phyloP scores from a whole-genome alignment of 2,888 invertebrate genomes.

The Dynastes hyllus region DNA sequence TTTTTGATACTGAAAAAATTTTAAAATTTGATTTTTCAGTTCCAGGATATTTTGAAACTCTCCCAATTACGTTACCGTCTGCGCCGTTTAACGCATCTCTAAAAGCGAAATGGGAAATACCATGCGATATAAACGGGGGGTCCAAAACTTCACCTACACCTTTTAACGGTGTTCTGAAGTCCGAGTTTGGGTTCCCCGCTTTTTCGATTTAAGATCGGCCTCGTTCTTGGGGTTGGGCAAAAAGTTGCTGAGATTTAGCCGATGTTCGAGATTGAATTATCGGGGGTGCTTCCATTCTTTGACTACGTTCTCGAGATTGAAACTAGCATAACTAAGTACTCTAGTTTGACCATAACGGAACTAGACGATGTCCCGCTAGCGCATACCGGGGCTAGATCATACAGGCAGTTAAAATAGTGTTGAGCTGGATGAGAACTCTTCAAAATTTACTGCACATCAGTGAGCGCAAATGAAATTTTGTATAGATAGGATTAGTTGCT shows the following conservation, averaged over 20 bases:
- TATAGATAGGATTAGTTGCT: too few species aligned
- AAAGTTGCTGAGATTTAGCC: not conserved
- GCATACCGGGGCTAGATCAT: not conserved
- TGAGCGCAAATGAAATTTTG: too few species aligned
- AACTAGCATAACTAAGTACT: not conserved
- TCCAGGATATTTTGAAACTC: slow-evolving; percentile 7
- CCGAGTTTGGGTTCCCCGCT: too few species aligned
- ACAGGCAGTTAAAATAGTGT: not conserved
- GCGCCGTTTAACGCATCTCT: not conserved
- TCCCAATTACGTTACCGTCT: not conserved
- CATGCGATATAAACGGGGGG: slow-evolving; percentile 11
- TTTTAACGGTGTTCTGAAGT: not conserved
- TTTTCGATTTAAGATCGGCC: too few species aligned
- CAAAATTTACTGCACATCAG: too few species aligned
- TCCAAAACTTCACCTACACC: not conserved
- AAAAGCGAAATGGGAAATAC: slow-evolving; percentile 11
- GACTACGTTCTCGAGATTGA: not conserved
- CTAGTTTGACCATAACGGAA: not conserved
- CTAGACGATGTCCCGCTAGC: slow-evolving; percentile 5
- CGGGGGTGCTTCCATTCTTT: slow-evolving; percentile 16
- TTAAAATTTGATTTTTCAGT: not conserved
- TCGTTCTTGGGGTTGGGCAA: not conserved
- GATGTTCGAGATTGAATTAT: not conserved
- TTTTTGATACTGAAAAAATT: too few species aligned
- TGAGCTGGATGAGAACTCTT: too few species aligned